These are phyloP conservation scores for Gracilinanus agilis DNA, from an alignment of 2,113 vertebrate species.

Conservation along the genomic window DNA sequence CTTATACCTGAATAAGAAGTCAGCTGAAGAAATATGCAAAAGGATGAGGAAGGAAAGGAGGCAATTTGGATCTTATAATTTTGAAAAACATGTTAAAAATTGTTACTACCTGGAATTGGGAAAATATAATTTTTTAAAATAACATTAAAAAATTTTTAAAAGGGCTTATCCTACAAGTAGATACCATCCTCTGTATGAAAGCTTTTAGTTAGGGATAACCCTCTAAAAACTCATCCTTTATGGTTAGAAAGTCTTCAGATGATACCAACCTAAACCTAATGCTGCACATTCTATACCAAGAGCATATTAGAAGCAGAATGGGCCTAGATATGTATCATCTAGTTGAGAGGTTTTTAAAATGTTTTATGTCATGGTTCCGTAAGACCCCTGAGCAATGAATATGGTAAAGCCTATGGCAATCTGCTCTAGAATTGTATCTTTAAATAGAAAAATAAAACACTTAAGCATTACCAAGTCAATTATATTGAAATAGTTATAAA, in stretches of 20 bases:
- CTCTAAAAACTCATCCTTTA: not conserved
- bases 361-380: not conserved
- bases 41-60: no score
- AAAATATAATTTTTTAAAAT: no score
- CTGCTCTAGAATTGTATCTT: not conserved
- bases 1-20: not conserved
- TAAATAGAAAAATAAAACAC: not conserved
- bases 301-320: not conserved
- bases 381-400: not conserved
- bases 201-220: not conserved
- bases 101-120: no score
- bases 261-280: not conserved
- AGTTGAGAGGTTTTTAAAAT: not conserved
- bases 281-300: not conserved
- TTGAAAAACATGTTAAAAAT: no score
- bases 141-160: no score
- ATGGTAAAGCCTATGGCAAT: not conserved
- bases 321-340: not conserved
- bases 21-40: not conserved
- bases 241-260: not conserved
- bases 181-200: not conserved
- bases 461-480: not conserved
- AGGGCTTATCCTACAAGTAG: not conserved
- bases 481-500: not conserved
- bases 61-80: no score